Percentiles rank a stretch among this genome's conserved stretches.
Evolutionary conservation across 2,113 vertebrate species (phyloP).

Genomic region (Orcinus orca): DNA sequence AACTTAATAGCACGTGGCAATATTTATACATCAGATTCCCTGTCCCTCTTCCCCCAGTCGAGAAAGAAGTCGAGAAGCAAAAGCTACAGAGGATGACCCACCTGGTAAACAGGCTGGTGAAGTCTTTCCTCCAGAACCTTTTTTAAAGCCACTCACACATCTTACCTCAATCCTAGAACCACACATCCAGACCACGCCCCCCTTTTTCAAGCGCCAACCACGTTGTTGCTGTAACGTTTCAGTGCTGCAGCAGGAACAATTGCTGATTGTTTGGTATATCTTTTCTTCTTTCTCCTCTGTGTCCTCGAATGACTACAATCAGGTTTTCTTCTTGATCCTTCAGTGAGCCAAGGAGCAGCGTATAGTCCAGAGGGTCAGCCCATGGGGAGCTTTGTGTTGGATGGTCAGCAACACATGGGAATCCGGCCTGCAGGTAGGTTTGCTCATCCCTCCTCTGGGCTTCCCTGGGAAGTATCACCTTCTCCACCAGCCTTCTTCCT

Average conservation of each 20-base stretch:
- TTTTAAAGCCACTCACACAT: background rate
- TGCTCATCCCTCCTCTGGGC: slow-evolving; percentile 26
- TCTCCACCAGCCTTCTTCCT: slow-evolving; percentile 60
- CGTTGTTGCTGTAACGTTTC: slow-evolving; percentile 87
- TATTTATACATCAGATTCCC: background rate
- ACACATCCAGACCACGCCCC: slow-evolving; percentile 28
- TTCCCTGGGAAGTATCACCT: slow-evolving; percentile 52
- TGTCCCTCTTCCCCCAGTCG: background rate
- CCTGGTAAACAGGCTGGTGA: slow-evolving; percentile 68
- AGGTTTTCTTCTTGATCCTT: slow-evolving; percentile 99
- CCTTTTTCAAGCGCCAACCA: slow-evolving; percentile 77
- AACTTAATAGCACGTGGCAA: background rate
- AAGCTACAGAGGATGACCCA: slow-evolving; percentile 45
- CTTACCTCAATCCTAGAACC: slow-evolving; percentile 49
- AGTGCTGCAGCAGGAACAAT: slow-evolving; percentile 93
- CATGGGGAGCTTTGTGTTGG: slow-evolving; percentile 99
- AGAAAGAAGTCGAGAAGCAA: slow-evolving; percentile 73
- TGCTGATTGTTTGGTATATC: slow-evolving; percentile 99
- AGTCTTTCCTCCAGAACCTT: slow-evolving; percentile 54
- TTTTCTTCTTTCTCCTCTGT: slow-evolving; percentile 97
- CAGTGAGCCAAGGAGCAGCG: slow-evolving; percentile 99
- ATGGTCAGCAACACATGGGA: slow-evolving; percentile 99
- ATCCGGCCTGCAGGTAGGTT: slow-evolving; percentile 98
- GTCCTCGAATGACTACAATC: slow-evolving; percentile 99
- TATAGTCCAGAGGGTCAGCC: slow-evolving; percentile 99